Percentiles rank a stretch among this genome's conserved stretches.
Evolutionary conservation across 2,888 invertebrate species (phyloP).

Genomic region (Lycaena phlaeas): DNA sequence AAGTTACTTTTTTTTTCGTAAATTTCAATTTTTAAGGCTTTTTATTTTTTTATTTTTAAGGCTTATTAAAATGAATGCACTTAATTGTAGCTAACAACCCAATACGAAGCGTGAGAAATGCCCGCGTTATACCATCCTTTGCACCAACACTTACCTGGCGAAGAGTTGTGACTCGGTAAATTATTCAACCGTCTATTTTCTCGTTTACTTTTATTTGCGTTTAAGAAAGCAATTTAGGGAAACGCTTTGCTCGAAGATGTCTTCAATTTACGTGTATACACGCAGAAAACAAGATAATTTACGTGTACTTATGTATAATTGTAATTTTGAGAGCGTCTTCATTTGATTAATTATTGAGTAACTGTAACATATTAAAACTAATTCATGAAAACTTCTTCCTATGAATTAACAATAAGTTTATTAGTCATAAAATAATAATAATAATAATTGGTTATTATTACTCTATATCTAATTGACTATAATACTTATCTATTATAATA

Average conservation of each 20-base stretch:
- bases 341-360: background rate
- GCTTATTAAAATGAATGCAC: background rate
- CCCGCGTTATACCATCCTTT: background rate
- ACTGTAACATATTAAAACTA: no score
- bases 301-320: constrained; percentile 5
- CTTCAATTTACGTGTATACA: constrained; percentile 14
- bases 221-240: constrained; percentile 42
- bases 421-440: no score
- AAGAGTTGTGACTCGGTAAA: constrained; percentile 33
- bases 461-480: no score
- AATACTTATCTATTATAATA: no score
- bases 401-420: no score
- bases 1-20: no score
- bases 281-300: constrained; percentile 15
- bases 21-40: no score
- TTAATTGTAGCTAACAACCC: background rate
- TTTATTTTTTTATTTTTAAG: no score
- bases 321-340: background rate
- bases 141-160: constrained; percentile 1
- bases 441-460: no score
- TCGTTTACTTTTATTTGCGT: constrained; percentile 48
- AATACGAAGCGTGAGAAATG: background rate
- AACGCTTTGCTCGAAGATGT: constrained; percentile 18
- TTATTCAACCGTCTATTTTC: constrained; percentile 44
- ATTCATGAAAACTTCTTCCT: no score